Base-by-base conservation (phyloP, 2,797 vertebrate genomes). In the Podarcis lilfordi region DNA sequence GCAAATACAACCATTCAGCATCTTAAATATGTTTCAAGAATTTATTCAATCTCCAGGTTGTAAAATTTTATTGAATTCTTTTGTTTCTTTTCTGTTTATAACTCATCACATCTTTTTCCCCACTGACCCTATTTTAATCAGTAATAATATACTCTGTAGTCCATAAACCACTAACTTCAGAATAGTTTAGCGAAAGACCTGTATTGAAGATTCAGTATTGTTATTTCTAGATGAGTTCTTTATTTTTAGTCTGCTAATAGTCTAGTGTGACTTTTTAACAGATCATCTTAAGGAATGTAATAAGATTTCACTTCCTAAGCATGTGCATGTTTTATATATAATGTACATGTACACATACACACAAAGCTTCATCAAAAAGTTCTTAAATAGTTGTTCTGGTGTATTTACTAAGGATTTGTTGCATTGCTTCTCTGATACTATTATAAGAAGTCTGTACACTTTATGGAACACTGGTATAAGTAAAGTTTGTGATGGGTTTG, bases 11-110 rank as follows among this genome's bases (percentile, higher is more conserved):
- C 19, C 3, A 2, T 75, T 86, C 35, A 2, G 0, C 75, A 91
- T 92, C 68, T 37, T 76, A 35, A 89, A 88, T 69, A 2, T 78
- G 79, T 15, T 79, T 8, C 68, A 83, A 79, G 77, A 80, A 86
- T 86, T 23, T 82, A 11, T 82, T 45, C n/a, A 85, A 87, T 29
- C 86, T 91, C 88, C 61, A 71, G 8, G 13, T 89, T 88, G 68
- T 74, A 35, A 10, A 11, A 40, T 71, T 86, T 78, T 61, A 37
- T 50, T 19, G 55, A 32, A 32, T 71, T 45, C 8, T 84, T 81
- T 87, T 66, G 61, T 3, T 37, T 59, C 32, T 59, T 43, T 50
- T 71, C 8, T 27, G n/a, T 37, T 50, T 45, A 55, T 71, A 55
- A 55, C 71, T 80, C n/a, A 25, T 72, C 50, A 29, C 45, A 86